Evolutionary conservation across 2,797 vertebrate species (phyloP), one percentile per base, ranked within the genome.

Genomic region (Gadopsis marmoratus): DNA sequence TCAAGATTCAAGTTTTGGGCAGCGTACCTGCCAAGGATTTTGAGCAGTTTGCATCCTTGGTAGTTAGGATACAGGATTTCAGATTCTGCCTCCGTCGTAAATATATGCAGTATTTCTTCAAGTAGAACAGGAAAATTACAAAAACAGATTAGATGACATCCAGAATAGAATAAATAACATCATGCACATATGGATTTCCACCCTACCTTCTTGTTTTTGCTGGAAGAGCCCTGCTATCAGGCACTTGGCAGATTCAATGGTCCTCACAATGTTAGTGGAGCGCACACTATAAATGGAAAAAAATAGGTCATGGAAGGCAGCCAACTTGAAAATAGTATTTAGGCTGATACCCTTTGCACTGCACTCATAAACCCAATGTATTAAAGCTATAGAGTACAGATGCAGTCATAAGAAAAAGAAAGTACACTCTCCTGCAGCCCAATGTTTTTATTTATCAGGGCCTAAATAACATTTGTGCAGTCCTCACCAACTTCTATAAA

Each of bases 31-130:
- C 69, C 88, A 74, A 96, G 76, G 64, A 87, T 62, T 87, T 91
- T 96, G 82, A 99, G 95, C 79, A 91, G 90, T 55, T 94, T 92
- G 94, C 98, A 99, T 85, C 94, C 96, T 4, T 92, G 78, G 88
- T 93, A 95, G 94, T 99, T 99, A 48, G 98, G 98, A 87, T 98
- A 98, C 26, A 99, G 94, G 71, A 97, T 96, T 94, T 99, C 98
- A 47, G 94, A 94, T 62, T 93, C 92, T 31, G 96, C 95, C 59
- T 94, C 93, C 0, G 95, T 93, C 4, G 98, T 98, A 69, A 96
- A 79, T 84, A 99, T 97, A 67, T 95, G 81, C 72, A 97, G 84
- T 4, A 92, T 77, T 65, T 94, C 98, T 99, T 75, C 6, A 71
- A 58, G 56, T 4, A 48, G 58, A 71, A 50, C 5, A 47, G 37